Evolutionary conservation across 1,140 invertebrate species (phyloP), one percentile per base, ranked within the genome.

Genomic region (Lutraria rhynchaena): DNA sequence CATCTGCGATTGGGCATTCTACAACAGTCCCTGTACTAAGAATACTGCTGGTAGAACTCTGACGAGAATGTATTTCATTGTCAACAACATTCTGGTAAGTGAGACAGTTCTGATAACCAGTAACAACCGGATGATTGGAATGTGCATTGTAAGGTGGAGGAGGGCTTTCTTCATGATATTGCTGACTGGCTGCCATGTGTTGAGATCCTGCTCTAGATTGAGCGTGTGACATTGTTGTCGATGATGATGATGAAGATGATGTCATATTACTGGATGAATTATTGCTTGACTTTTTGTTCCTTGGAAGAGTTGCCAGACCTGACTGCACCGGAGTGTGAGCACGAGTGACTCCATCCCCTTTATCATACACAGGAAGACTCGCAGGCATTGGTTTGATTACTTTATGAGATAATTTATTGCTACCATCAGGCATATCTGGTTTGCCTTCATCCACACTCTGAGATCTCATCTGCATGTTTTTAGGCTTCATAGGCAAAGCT

Each of bases 231-330:
- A 75, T 49, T 44, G 71, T 57, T 9, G 76, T 41, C 44, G 65
- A 49, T 15, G 35, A 33, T 46, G 71, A 61, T 46, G 57, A 35
- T 1, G n/a, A 57, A 7, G 41, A 27, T 15, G 22, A 33, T 29
- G 35, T 70, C 31, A 15, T 70, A 24, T 27, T 57, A 24, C 46
- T 49, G 33, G n/a, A 22, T 57, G 19, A 24, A 13, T 31, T 58
- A 61, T 69, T 58, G 33, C 53, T 61, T 35, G 76, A 81, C 55
- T 90, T 88, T 71, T 89, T 90, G 15, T 87, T 87, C 46, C 90
- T 80, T 33, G 90, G 90, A 46, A 91, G 83, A 24, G 90, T 91
- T 27, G 90, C 90, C 19, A 91, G 71, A 29, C 90, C 90, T 37
- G 88, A 89, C 67, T 90, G 88, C 4, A 91, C 87, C 33, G 90